These are phyloP conservation scores for Scaptomyza parva DNA, from an alignment of 2,888 invertebrate species.

Conservation along the genomic window DNA sequence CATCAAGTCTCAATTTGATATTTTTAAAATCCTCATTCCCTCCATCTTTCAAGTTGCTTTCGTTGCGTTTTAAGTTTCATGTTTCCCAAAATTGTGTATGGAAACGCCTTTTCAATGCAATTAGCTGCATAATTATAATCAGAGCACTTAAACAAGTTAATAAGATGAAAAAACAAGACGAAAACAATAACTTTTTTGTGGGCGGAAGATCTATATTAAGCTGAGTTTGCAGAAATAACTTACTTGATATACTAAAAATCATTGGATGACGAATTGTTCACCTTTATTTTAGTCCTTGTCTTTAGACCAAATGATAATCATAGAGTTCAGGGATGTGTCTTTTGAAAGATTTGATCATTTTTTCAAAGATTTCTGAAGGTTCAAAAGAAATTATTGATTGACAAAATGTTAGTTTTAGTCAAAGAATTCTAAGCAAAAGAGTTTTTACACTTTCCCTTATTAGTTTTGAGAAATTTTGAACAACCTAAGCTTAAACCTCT, in stretches of 20 bases:
- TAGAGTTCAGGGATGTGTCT: no score
- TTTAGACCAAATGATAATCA: background rate
- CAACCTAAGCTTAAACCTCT: no score
- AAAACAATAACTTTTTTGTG: background rate
- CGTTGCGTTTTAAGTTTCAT: slow-evolving; percentile 16
- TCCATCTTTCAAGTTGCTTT: slow-evolving; percentile 14
- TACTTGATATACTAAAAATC: no score
- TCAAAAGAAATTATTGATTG: no score
- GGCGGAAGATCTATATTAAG: background rate
- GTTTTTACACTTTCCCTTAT: no score
- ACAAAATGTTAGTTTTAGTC: no score
- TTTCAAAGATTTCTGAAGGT: no score
- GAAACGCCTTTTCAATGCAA: slow-evolving; percentile 6
- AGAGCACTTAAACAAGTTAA: background rate
- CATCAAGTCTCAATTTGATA: slow-evolving; percentile 48
- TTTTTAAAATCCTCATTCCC: slow-evolving; percentile 8
- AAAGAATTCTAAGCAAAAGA: no score
- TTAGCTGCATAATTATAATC: slow-evolving; percentile 8
- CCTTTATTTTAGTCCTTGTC: background rate
- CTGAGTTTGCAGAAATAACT: background rate
- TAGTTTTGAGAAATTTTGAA: no score
- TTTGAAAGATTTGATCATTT: no score
- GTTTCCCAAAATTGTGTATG: slow-evolving; percentile 11
- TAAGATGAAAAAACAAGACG: background rate
- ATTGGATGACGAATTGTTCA: background rate